Evolutionary conservation across 2,888 invertebrate genomes (phyloP).

Genomic region (Nymphalis urticae): DNA sequence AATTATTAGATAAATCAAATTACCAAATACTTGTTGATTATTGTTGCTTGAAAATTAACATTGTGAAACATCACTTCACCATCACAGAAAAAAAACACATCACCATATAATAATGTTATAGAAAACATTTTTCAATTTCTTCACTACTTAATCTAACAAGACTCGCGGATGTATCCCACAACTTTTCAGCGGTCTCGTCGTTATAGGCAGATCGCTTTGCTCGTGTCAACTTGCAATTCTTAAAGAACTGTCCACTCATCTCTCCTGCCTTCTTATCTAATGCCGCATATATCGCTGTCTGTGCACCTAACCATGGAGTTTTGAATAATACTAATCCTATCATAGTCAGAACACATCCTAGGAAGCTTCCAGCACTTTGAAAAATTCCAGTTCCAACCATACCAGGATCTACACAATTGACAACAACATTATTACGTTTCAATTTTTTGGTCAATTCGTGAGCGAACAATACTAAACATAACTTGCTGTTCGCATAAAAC

Average conservation of each 20-base stretch:
- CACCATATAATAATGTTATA: neutral
- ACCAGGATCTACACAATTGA: slow-evolving; percentile 84
- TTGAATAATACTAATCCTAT: neutral
- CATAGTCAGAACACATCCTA: neutral
- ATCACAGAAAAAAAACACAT: neutral
- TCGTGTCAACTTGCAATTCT: slow-evolving; percentile 82
- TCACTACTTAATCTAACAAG: slow-evolving; percentile 22
- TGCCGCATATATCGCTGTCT: slow-evolving; percentile 85
- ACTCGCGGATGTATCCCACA: slow-evolving; percentile 47
- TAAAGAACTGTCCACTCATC: slow-evolving; percentile 66
- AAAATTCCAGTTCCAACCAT: slow-evolving; percentile 5
- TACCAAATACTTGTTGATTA: too few relatives aligned
- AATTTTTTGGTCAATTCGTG: slow-evolving; percentile 85
- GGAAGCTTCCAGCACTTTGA: neutral
- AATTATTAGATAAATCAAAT: too few relatives aligned
- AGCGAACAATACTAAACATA: slow-evolving; percentile 86
- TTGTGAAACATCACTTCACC: too few relatives aligned
- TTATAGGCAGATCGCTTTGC: slow-evolving; percentile 70
- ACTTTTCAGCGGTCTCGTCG: slow-evolving; percentile 57
- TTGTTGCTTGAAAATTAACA: too few relatives aligned
- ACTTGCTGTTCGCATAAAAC: slow-evolving; percentile 83
- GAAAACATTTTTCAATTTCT: slow-evolving; percentile 21
- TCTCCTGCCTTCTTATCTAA: slow-evolving; percentile 84
- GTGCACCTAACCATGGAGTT: slow-evolving; percentile 63
- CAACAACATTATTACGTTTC: slow-evolving; percentile 83